Evolutionary conservation across 2,797 vertebrate genomes (phyloP).

Genomic region (Ptychadena robeensis): DNA sequence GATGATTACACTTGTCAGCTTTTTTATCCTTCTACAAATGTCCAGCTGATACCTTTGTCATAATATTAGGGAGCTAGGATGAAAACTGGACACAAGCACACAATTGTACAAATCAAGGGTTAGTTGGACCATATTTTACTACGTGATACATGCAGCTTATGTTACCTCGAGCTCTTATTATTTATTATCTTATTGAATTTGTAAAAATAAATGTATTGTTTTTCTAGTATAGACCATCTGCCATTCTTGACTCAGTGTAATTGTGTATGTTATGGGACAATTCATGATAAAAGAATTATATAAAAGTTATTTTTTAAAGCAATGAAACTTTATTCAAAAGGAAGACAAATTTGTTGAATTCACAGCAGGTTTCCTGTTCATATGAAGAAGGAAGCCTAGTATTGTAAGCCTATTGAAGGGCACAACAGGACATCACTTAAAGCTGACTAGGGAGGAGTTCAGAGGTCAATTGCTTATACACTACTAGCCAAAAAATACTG

Average conservation of each 20-base stretch:
- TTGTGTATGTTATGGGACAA: not conserved
- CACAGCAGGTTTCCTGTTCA: slow-evolving; percentile 17
- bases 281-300: not conserved
- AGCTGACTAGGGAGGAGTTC: slow-evolving; percentile 6
- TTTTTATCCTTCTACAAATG: no score
- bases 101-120: no score
- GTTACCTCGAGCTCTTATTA: not conserved
- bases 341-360: slow-evolving; percentile 14
- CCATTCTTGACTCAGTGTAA: not conserved
- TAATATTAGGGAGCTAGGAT: no score
- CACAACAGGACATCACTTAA: slow-evolving; percentile 2
- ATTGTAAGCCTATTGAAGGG: slow-evolving; percentile 8
- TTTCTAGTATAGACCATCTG: not conserved
- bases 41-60: no score
- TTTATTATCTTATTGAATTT: not conserved
- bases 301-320: not conserved
- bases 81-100: no score
- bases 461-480: slow-evolving; percentile 8
- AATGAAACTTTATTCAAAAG: not conserved
- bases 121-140: no score
- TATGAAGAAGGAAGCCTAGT: slow-evolving; percentile 13
- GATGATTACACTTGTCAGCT: not conserved
- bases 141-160: not conserved
- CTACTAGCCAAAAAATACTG: not conserved
- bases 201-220: not conserved